A percentile compares a stretch with the other conserved stretches of the same genome.
Evolutionary conservation across 2,888 invertebrate genomes (phyloP).

Genomic region (Hemicrepidius hirtus): DNA sequence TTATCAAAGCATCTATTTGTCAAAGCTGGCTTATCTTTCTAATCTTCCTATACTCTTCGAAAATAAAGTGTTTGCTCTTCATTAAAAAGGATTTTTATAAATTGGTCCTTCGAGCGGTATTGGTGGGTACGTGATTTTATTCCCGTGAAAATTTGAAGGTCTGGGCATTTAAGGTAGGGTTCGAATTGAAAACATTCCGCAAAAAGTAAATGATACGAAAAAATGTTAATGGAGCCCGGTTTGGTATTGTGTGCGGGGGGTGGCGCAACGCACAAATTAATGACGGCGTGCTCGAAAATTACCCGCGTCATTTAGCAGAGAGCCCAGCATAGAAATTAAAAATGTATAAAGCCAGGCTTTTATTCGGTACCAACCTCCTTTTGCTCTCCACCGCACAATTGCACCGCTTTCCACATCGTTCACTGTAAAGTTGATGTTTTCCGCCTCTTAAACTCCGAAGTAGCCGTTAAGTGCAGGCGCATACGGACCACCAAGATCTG

Average conservation of each 20-base stretch:
- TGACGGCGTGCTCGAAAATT: conserved; percentile 59
- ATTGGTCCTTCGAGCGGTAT: no score
- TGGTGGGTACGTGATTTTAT: background rate
- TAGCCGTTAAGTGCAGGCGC: conserved; percentile 41
- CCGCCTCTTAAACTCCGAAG: conserved; percentile 37
- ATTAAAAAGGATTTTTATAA: no score
- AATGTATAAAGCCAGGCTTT: conserved; percentile 51
- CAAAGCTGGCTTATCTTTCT: no score
- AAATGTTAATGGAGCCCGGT: conserved; percentile 67
- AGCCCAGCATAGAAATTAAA: conserved; percentile 56
- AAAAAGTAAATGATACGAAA: conserved; percentile 67
- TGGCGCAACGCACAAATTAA: conserved; percentile 64
- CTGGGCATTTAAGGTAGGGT: conserved; percentile 14
- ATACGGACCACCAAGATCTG: conserved; percentile 11
- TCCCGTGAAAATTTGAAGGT: conserved; percentile 4
- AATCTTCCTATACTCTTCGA: no score
- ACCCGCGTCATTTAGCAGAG: conserved; percentile 58
- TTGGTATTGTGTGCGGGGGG: conserved; percentile 58
- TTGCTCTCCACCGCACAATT: conserved; percentile 24
- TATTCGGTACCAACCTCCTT: conserved; percentile 30
- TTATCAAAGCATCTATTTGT: conserved; percentile 30
- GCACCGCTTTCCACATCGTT: conserved; percentile 40
- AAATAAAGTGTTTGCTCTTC: no score
- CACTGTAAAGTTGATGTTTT: conserved; percentile 35
- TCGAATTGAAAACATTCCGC: conserved; percentile 29